Evolutionary conservation across 2,888 invertebrate genomes (phyloP).

Genomic region (Plemyria rubiginata): DNA sequence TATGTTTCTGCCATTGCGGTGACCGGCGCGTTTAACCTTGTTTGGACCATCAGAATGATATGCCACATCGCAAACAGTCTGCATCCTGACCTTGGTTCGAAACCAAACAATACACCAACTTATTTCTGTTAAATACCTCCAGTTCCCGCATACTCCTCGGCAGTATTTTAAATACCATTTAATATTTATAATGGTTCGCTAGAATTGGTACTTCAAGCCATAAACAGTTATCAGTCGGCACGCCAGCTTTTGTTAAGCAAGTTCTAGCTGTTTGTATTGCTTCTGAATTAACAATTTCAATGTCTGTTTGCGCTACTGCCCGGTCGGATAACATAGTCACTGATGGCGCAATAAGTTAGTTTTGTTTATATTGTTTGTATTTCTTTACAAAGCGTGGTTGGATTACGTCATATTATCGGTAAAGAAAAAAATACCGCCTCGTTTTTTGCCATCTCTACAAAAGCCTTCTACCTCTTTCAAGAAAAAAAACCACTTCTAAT

Average conservation of each 20-base stretch:
- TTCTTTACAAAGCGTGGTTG: slow-evolving; percentile 59
- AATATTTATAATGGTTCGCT: slow-evolving; percentile 31
- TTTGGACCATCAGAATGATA: slow-evolving; percentile 65
- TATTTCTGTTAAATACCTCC: slow-evolving; percentile 13
- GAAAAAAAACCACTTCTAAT: no score
- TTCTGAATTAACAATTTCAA: slow-evolving; percentile 44
- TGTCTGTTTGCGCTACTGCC: slow-evolving; percentile 50
- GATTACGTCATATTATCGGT: slow-evolving; percentile 54
- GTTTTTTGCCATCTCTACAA: background rate
- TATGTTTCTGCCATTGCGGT: slow-evolving; percentile 64
- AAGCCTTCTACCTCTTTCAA: no score
- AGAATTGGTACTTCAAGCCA: slow-evolving; percentile 37
- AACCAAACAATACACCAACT: slow-evolving; percentile 25
- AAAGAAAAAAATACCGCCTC: slow-evolving; percentile 20
- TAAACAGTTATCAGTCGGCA: slow-evolving; percentile 51
- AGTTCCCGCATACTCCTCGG: slow-evolving; percentile 11
- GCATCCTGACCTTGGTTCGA: slow-evolving; percentile 59
- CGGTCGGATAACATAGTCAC: slow-evolving; percentile 45
- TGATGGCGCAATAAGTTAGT: slow-evolving; percentile 57
- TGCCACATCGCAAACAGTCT: slow-evolving; percentile 62
- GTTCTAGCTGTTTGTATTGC: slow-evolving; percentile 48
- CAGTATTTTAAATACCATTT: slow-evolving; percentile 18
- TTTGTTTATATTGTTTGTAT: slow-evolving; percentile 52
- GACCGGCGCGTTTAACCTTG: slow-evolving; percentile 71
- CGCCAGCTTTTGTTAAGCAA: slow-evolving; percentile 55